Percentiles rank a stretch among this genome's conserved stretches.
phyloP scores from a whole-genome alignment of 2,113 vertebrate genomes.

The Cebus imitator region DNA sequence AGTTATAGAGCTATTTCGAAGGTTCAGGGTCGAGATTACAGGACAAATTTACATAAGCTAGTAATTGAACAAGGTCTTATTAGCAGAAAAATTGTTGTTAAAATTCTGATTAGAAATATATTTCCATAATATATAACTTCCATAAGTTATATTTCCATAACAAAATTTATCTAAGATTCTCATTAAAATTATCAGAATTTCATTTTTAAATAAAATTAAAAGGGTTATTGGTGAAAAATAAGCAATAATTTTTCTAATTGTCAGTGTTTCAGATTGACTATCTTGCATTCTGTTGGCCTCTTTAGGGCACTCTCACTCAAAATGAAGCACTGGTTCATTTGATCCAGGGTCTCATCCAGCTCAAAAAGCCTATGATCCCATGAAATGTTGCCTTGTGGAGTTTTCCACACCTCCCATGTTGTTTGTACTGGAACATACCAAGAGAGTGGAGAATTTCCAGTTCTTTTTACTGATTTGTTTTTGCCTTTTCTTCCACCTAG shows the following conservation, averaged over 20 bases:
- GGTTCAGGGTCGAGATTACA: neutral
- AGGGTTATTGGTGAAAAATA: neutral
- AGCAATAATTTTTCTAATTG: neutral
- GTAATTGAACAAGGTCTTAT: neutral
- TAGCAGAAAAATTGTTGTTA: neutral
- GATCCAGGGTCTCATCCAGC: neutral
- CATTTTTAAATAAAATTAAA: neutral
- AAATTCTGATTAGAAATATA: neutral
- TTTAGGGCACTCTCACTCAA: neutral
- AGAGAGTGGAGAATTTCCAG: slow-evolving; percentile 28
- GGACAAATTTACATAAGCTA: neutral
- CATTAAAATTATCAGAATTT: neutral
- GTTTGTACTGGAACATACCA: slow-evolving; percentile 42
- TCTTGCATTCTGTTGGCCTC: neutral
- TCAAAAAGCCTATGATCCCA: neutral
- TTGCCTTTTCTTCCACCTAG: slow-evolving; percentile 46
- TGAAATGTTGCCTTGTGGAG: neutral
- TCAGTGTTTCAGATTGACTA: neutral
- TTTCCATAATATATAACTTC: neutral
- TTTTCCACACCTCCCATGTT: neutral
- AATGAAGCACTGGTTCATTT: neutral
- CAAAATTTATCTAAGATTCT: neutral
- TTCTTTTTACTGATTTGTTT: slow-evolving; percentile 61
- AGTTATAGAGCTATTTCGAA: neutral
- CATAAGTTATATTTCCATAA: neutral